These are phyloP conservation scores for Drosophila pallidifrons DNA, from an alignment of 1,140 invertebrate species.

Conservation along the genomic window DNA sequence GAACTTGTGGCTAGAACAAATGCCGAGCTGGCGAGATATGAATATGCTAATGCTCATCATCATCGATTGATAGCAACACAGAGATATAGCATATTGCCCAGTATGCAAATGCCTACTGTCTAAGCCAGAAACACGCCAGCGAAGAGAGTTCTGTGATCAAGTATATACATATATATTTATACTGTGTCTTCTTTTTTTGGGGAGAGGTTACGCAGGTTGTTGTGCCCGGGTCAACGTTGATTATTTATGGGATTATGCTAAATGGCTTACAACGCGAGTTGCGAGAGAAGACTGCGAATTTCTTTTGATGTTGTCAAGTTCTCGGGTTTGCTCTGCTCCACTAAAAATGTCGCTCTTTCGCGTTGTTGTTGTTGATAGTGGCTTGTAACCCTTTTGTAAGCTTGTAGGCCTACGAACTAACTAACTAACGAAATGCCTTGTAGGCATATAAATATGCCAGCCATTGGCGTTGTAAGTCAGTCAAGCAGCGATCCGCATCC, in stretches of 20 bases:
- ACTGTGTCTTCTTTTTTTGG: no score
- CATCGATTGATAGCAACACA: conserved; percentile 42
- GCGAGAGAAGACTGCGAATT: neutral
- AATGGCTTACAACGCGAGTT: conserved; percentile 52
- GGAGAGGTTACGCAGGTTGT: conserved; percentile 41
- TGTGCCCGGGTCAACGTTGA: conserved; percentile 44
- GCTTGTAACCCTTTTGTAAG: conserved; percentile 31
- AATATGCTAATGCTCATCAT: conserved; percentile 65
- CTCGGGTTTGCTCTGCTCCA: neutral
- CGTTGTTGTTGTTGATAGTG: neutral
- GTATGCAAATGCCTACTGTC: conserved; percentile 48
- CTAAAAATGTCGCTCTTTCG: neutral
- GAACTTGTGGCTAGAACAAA: neutral
- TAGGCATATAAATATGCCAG: conserved; percentile 70
- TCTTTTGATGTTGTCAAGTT: conserved; percentile 22
- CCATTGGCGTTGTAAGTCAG: conserved; percentile 59
- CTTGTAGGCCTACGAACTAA: conserved; percentile 27
- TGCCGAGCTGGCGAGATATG: conserved; percentile 34
- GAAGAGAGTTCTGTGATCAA: neutral
- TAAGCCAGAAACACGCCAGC: neutral
- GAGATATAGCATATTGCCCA: conserved; percentile 38
- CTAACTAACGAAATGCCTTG: conserved; percentile 40
- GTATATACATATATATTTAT: no score
- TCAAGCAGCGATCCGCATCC: conserved; percentile 57
- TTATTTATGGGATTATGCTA: conserved; percentile 78